These are phyloP conservation scores for Phalera bucephala DNA, from an alignment of 2,888 invertebrate species.

Conservation along the genomic window DNA sequence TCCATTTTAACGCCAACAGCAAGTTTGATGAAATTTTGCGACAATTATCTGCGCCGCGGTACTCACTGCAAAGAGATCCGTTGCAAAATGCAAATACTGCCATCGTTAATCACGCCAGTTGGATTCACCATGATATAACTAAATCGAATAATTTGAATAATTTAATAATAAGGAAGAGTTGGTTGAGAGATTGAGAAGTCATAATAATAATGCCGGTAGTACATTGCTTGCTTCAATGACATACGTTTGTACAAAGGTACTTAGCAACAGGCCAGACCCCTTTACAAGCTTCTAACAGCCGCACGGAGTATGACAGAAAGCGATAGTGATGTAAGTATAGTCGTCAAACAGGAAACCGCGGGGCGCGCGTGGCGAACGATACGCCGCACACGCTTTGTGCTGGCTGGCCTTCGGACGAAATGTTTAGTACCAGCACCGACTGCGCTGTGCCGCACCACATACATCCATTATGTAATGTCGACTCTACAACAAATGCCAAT, in stretches of 20 bases:
- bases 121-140: constrained; percentile 41
- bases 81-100: constrained; percentile 44
- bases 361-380: constrained; percentile 75
- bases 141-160: constrained; percentile 51
- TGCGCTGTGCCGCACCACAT: constrained; percentile 50
- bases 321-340: constrained; percentile 82
- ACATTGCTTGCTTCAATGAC: constrained; percentile 63
- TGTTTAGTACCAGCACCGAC: constrained; percentile 59
- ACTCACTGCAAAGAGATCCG: constrained; percentile 47
- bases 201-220: constrained; percentile 68
- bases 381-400: constrained; percentile 69
- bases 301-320: constrained; percentile 75
- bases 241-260: constrained; percentile 57
- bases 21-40: constrained; percentile 44
- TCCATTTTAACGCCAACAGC: constrained; percentile 54
- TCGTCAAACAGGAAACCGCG: constrained; percentile 81
- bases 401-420: constrained; percentile 71
- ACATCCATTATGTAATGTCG: constrained; percentile 67
- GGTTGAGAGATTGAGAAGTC: constrained; percentile 60
- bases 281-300: constrained; percentile 74
- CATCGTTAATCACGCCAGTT: constrained; percentile 42
- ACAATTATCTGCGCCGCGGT: constrained; percentile 34
- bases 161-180: constrained; percentile 66
- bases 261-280: constrained; percentile 76
- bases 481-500: constrained; percentile 64